These are phyloP conservation scores for Caenorhabditis briggsae DNA, from an alignment of 1,140 invertebrate genomes.

Conservation along the genomic window DNA sequence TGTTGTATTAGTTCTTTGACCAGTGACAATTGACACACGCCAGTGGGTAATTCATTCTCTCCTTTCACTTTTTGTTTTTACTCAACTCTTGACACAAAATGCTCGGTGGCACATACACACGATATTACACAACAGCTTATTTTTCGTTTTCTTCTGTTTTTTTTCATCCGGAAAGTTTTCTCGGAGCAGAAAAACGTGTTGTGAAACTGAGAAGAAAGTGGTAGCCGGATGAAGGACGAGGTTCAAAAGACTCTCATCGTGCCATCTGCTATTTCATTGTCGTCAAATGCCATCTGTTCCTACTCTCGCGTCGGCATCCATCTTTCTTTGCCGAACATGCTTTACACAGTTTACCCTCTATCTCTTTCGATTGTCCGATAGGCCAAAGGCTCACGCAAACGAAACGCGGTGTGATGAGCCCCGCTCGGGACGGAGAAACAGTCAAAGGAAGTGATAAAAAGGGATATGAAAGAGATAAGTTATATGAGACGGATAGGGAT, in stretches of 20 bases:
- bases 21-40: constrained; percentile 16
- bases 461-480: constrained; percentile 42
- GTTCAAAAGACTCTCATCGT: constrained; percentile 46
- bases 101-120: constrained; percentile 13
- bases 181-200: constrained; percentile 16
- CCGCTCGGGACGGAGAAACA: background rate
- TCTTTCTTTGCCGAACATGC: constrained; percentile 46
- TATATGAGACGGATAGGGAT: constrained; percentile 31
- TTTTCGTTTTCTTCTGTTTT: background rate
- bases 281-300: constrained; percentile 44
- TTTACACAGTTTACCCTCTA: constrained; percentile 45
- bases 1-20: constrained; percentile 3
- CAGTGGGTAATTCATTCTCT: background rate
- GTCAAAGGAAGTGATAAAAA: constrained; percentile 47
- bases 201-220: constrained; percentile 4
- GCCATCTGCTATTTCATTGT: constrained; percentile 55
- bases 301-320: constrained; percentile 30
- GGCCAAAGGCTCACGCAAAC: constrained; percentile 44
- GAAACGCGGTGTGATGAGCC: constrained; percentile 33
- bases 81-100: constrained; percentile 8
- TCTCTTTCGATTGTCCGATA: background rate
- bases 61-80: constrained; percentile 15
- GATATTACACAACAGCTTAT: constrained; percentile 37
- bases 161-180: background rate
- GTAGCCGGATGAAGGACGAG: constrained; percentile 17